Base-by-base conservation (phyloP, 1,140 invertebrate species). In the Sminthurides bifidus region DNA sequence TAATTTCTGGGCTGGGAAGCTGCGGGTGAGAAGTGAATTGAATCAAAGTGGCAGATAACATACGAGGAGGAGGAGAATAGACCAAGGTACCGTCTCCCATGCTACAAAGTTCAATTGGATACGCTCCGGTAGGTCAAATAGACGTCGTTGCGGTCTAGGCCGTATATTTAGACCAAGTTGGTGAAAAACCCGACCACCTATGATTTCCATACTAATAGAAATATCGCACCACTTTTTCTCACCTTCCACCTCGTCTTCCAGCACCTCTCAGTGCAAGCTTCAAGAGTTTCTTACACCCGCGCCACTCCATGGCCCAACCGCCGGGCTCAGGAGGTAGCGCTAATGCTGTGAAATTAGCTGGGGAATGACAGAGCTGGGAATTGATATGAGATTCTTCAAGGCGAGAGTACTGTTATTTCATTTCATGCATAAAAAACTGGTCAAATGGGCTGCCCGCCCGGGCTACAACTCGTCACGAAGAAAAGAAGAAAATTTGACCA, bases 81-180 rank as follows among this genome's bases (percentile, higher is more conserved):
- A 37, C 31, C 54, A 31, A 49, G 54, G 49, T 33, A 56, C 44
- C 46, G 51, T 55, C 14, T 52, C 33, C 37, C 31, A 52, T 52
- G n/a, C 19, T 44, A 33, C 12, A n/a, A n/a, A n/a, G 21, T 24
- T 33, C 59, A 59, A 65, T 65, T 65, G 52, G 63, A 38, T 59
- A 45, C 63, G 57, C 63, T 61, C 59, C 52, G 63, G 63, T 61
- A 59, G 63, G 63, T 65, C 59, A 64, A 52, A 62, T 35, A 43
- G 19, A 49, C 29, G 24, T n/a, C 46, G 15, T 49, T 12, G 4
- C 46, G 23, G 6, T 49, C 27, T 23, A 21, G 21, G 41, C 41
- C 41, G 24, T 10, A 15, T 23, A 52, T 31, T 23, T 40, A 54
- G n/a, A 43, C 52, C 17, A 19, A 26, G 3, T 23, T 27, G 15